phyloP scores from a whole-genome alignment of 35 echinoderm and acorn worm genomes.

The Lytechinus variegatus region DNA sequence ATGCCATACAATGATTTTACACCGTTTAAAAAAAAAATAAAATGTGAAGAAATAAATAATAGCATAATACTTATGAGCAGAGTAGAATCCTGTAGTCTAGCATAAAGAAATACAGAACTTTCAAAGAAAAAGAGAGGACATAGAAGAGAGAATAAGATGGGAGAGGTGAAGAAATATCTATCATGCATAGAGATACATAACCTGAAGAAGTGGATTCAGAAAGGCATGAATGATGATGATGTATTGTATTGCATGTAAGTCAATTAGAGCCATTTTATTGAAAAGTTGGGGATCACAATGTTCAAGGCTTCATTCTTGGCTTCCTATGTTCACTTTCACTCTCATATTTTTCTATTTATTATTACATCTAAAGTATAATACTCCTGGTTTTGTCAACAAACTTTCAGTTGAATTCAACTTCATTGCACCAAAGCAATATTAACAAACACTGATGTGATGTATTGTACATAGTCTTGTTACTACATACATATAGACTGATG shows the following conservation, averaged over 20 bases:
- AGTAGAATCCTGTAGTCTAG: too few relatives aligned
- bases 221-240: background rate
- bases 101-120: too few relatives aligned
- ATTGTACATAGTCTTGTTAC: too few relatives aligned
- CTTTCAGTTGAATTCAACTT: too few relatives aligned
- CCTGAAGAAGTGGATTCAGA: background rate
- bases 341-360: background rate
- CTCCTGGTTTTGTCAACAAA: too few relatives aligned
- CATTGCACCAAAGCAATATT: too few relatives aligned
- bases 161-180: background rate
- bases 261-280: background rate
- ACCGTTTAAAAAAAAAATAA: too few relatives aligned
- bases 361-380: background rate
- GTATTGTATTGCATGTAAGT: background rate
- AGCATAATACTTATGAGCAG: too few relatives aligned
- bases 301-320: background rate
- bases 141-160: background rate
- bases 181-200: background rate
- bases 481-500: too few relatives aligned
- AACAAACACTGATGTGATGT: too few relatives aligned
- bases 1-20: too few relatives aligned
- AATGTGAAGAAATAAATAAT: too few relatives aligned
- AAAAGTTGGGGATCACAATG: background rate
- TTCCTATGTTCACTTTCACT: background rate
- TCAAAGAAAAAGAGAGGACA: background rate